Conservation (phyloP, 2,113 vertebrate genomes). For the Rhinopithecus roxellana region DNA sequence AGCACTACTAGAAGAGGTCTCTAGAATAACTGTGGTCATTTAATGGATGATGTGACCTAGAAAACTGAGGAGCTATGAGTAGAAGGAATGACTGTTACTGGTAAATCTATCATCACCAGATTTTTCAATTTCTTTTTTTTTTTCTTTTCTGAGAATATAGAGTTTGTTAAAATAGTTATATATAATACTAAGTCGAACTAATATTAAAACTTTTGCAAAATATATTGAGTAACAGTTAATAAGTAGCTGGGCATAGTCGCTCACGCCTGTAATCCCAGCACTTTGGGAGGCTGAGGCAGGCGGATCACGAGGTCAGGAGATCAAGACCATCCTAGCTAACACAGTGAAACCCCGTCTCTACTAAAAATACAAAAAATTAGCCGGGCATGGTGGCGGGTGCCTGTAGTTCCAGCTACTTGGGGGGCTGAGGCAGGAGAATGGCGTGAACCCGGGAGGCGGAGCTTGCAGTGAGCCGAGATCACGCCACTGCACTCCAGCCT, state of each 20-base stretch:
- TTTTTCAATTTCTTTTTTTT: neutral
- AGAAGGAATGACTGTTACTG: neutral
- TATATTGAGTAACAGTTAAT: constrained; percentile 19
- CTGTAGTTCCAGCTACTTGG: too few species aligned
- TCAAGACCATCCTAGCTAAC: too few species aligned
- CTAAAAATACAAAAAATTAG: too few species aligned
- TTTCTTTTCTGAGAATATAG: neutral
- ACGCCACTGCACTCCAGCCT: too few species aligned
- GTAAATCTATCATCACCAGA: neutral
- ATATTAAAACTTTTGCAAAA: neutral
- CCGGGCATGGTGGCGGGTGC: fast-evolving
- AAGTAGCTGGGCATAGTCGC: neutral
- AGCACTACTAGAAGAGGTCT: neutral
- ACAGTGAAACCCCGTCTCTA: too few species aligned
- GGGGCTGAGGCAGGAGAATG: too few species aligned
- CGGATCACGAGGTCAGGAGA: too few species aligned
- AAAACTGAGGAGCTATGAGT: neutral
- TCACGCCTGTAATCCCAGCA: too few species aligned
- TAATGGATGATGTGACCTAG: neutral
- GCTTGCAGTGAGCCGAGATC: too few species aligned
- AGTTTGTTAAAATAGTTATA: neutral
- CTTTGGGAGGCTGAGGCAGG: too few species aligned
- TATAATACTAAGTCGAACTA: neutral
- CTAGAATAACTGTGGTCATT: neutral
- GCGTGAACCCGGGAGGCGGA: too few species aligned